Conservation (phyloP, 1,140 invertebrate genomes). For the Pentalonia nigronervosa region DNA sequence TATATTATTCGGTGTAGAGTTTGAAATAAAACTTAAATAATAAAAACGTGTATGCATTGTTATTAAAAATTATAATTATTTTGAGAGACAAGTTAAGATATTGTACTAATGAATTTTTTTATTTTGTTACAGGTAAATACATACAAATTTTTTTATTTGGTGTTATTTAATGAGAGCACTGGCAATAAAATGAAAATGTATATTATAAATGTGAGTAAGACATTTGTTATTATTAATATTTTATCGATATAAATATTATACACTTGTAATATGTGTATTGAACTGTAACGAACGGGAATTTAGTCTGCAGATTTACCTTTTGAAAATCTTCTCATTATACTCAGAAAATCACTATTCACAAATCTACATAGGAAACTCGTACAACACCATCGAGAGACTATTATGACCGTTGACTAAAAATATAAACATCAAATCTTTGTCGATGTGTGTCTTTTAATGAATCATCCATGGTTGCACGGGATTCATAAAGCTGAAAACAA, state of each 20-base stretch:
- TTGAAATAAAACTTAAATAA: not conserved
- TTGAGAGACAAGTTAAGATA: not conserved
- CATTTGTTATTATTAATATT: not conserved
- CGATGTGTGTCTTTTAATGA: constrained; percentile 11
- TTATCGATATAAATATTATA: not conserved
- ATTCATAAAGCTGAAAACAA: not conserved
- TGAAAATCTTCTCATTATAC: not conserved
- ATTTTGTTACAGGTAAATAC: constrained; percentile 2
- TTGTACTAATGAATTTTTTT: not conserved
- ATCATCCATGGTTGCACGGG: not conserved
- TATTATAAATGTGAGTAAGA: not conserved
- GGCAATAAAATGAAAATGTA: not conserved
- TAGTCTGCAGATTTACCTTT: not conserved
- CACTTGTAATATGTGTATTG: not conserved
- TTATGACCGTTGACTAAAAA: not conserved
- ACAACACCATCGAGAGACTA: not conserved
- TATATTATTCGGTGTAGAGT: not conserved
- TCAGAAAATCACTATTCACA: not conserved
- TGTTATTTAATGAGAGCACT: not conserved
- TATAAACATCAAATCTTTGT: not conserved
- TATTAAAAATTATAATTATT: not conserved
- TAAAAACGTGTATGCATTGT: not conserved
- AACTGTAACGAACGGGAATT: not conserved
- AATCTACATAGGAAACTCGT: not conserved
- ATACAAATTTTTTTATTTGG: not conserved